Base-by-base conservation (phyloP, 2,113 vertebrate genomes). In the Eptesicus fuscus region DNA sequence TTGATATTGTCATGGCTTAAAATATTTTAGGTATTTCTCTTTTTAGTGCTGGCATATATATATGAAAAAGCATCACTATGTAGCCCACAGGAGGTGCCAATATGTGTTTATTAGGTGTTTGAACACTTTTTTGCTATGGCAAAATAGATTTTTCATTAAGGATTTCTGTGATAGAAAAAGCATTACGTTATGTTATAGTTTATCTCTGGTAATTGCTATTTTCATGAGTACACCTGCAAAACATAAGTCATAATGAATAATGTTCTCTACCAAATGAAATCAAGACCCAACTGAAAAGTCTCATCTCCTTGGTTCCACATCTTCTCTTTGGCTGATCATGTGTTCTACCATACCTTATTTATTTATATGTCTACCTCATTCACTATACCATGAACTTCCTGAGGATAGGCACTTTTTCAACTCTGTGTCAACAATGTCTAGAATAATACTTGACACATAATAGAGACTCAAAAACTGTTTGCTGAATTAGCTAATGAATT, bases 11-110 rank as follows among this genome's bases (percentile, higher is more conserved):
- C 20, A 83, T 13, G 37, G 18, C 35, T 95, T 35, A 94, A 87
- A 51, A 83, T 79, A 91, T 47, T 93, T 96, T 71, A 90, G 65
- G 49, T 35, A 71, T 18, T 82, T 63, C 20, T 96, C 32, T 47
- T 96, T 91, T 78, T 67, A 93, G 53, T 95, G 63, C 5, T 44
- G 65, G 30, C 17, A 83, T 4, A 83, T 4, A 83, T 9, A 37
- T 71, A 42, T 69, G 56, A 96, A 78, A 93, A 94, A 82, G 53
- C 53, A 89, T 63, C 30, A 90, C 18, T 53, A 85, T 28, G 23
- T 80, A 93, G 73, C 25, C 85, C 8, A 71, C 1, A 44, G 28
- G 23, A 53, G 23, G 30, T 87, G 17, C 8, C 44, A 77, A 44
- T 35, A 69, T 12, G 17, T 51, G n/a, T 71, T 80, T 63, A 78